These are phyloP conservation scores for Drosophila monieri DNA, from an alignment of 2,888 invertebrate genomes.

Conservation along the genomic window DNA sequence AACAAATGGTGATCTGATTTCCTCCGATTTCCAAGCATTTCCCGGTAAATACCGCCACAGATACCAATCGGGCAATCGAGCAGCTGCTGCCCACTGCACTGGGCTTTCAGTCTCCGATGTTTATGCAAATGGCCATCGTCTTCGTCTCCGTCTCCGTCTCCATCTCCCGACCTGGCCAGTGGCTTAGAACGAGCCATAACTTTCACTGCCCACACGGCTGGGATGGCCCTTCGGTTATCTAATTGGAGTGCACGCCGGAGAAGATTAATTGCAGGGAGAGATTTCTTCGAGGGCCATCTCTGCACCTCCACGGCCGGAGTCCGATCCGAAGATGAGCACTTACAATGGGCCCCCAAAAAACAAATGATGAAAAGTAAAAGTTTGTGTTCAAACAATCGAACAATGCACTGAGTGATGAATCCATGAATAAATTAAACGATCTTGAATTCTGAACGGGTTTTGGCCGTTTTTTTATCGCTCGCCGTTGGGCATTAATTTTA, in stretches of 20 bases:
- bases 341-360: constrained; percentile 38
- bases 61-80: constrained; percentile 24
- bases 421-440: constrained; percentile 64
- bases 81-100: constrained; percentile 40
- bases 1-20: constrained; percentile 46
- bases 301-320: neutral
- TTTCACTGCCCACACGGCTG: constrained; percentile 55
- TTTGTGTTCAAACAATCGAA: constrained; percentile 60
- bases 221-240: constrained; percentile 48
- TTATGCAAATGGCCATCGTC: constrained; percentile 61
- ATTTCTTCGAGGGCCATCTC: constrained; percentile 23
- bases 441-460: constrained; percentile 66
- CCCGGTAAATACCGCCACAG: constrained; percentile 9
- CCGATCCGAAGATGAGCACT: constrained; percentile 23
- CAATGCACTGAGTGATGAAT: constrained; percentile 58
- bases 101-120: constrained; percentile 27
- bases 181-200: constrained; percentile 63
- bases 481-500: constrained; percentile 48
- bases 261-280: constrained; percentile 72
- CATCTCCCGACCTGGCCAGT: constrained; percentile 39
- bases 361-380: constrained; percentile 71
- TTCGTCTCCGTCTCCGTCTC: neutral
- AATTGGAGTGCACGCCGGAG: constrained; percentile 52
- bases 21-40: constrained; percentile 55
- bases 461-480: constrained; percentile 25